Base-by-base conservation (phyloP, 2,113 vertebrate genomes). In the Saccopteryx leptura region DNA sequence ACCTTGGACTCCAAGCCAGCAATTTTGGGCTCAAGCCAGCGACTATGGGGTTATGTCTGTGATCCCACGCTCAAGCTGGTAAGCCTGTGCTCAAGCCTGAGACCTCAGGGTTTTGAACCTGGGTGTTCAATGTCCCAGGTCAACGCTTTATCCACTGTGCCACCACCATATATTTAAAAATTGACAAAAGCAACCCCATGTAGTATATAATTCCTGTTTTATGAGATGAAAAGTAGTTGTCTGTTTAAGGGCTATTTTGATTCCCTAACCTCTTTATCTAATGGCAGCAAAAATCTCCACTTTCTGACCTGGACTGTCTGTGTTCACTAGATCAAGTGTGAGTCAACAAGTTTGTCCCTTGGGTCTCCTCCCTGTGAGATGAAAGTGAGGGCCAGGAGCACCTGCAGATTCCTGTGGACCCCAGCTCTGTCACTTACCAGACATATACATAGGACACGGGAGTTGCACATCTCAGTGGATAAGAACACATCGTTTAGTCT, bases 171-270 rank as follows among this genome's bases (percentile, higher is more conserved):
- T 39, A 39, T 69, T 88, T 48, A 18, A 17, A 76, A 96, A 46
- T 9, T 13, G 60, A 52, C 66, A 39, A 60, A 60, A 95, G 61
- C 74, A 81, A 71, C 0, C 50, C 56, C 60, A 46, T 63, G 1
- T 56, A 50, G 28, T 50, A 65, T 60, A 6, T 31, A 23, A 11
- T 88, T 88, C 92, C 56, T 61, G 65, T 63, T 88, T 92, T 68
- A 31, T 78, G 72, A 82, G 78, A 69, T 66, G 26, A 71, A 90
- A 90, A 90, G 19, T n/a, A 58, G 78, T 46, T 31, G 19, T 71
- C 85, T 79, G 24, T 28, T 72, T 48, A 65, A 58, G 84, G 31
- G 28, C 10, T 90, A 61, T 80, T 94, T 89, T 85, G 33, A 90
- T 39, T 66, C 61, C 60, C 5, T 81, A 11, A 11, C 74, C 11